Base-by-base conservation (phyloP, 2,888 invertebrate genomes). In the Drosophila sordidula region DNA sequence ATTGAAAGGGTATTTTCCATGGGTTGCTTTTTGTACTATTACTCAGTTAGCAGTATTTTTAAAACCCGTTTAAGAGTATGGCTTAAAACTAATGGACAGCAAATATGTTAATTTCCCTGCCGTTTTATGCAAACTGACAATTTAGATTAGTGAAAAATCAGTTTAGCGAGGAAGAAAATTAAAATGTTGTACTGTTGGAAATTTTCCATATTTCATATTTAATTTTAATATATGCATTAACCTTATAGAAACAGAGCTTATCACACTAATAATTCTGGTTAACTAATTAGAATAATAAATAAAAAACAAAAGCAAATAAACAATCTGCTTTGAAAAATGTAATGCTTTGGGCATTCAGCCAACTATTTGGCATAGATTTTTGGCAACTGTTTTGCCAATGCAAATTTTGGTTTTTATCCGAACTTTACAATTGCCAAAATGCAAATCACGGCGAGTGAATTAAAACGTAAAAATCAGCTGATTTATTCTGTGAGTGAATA, bases 391-490 rank as follows among this genome's bases (percentile, higher is more conserved):
- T 22, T 11, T 14, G 0, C 14, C n/a, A 32, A 22, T 45, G 29
- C 52, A 44, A 18, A 14, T 44, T 1, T 47, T 32, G 42, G 9
- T 22, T 9, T 18, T 46, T 44, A 11, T 26, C 29, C 18, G n/a
- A 52, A 29, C 29, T 29, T 29, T 29, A 29, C 29, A 29, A 29
- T 29, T 29, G 29, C 18, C 49, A 45, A 45, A 44, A 11, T 54
- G 11, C 18, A 54, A 46, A 54, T 32, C 54, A 32, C 14, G 11
- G 8, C 54, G 18, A 32, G 22, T 42, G 11, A 58, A 11, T 8
- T 4, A 11, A 32, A 29, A 29, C 9, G 8, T 29, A 29, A 2
- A 29, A 29, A 29, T 9, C 29, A 29, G 9, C 12, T 34, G 34
- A 34, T 34, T 12, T 34, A 34, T 34, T 34, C 34, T 34, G 4